Evolutionary conservation across 53 echinoderm and acorn worm genomes (phyloP).

Genomic region (Astropecten irregularis): DNA sequence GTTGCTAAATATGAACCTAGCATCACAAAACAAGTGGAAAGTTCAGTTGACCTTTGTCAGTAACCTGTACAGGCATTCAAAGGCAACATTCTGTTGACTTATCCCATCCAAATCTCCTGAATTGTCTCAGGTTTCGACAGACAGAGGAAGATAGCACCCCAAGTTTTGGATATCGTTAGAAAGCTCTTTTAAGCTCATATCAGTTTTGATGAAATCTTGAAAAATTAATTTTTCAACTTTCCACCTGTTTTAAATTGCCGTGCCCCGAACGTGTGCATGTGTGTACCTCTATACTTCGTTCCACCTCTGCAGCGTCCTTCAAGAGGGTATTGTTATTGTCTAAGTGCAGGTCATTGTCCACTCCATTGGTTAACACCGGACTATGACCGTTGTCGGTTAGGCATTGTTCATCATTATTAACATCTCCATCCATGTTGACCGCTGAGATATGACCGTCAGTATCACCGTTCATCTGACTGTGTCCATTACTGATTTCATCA

Average conservation of each 20-base stretch:
- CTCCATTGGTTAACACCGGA: conserved; percentile 25
- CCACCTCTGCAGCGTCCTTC: conserved; percentile 39
- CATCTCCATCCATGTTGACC: conserved; percentile 36
- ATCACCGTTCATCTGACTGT: conserved; percentile 48
- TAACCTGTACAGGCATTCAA: too few species aligned
- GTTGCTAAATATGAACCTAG: too few species aligned
- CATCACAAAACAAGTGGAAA: too few species aligned
- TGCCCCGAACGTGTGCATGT: too few species aligned
- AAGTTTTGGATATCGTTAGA: too few species aligned
- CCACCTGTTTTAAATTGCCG: too few species aligned
- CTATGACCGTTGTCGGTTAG: conserved; percentile 47
- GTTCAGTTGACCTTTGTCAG: too few species aligned
- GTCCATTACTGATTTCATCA: conserved; percentile 47
- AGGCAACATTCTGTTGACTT: too few species aligned
- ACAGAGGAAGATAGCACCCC: too few species aligned
- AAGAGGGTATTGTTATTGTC: conserved; percentile 31
- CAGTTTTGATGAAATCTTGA: neutral
- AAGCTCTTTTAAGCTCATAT: too few species aligned
- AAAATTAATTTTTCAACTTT: neutral
- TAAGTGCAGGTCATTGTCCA: conserved; percentile 37
- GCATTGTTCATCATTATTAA: conserved; percentile 15
- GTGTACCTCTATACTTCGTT: conserved; percentile 39
- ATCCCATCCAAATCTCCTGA: too few species aligned
- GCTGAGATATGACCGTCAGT: conserved; percentile 5
- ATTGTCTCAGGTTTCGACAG: too few species aligned